Base-by-base conservation (phyloP, 2,888 invertebrate species). In the Thera obeliscata region DNA sequence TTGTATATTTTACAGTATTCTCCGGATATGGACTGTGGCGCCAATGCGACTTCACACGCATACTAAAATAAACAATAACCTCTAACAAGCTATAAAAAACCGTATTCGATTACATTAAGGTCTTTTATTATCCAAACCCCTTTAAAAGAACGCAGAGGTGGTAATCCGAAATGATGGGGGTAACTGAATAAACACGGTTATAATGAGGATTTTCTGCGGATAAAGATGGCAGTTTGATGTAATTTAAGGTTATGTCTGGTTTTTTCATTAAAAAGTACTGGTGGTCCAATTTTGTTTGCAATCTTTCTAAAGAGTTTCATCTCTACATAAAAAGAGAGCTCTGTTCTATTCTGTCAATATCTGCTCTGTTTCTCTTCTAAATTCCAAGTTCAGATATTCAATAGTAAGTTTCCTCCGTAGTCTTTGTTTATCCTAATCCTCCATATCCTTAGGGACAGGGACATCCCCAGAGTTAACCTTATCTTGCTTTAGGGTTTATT, bases 21-120 rank as follows among this genome's bases (percentile, higher is more conserved):
- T 61, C 69, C 66, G 69, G 73, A 73, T 71, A 73, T 65, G 57
- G 66, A 56, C 64, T 12, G 50, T 67, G 71, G 69, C 69, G 71
- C 70, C 67, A 62, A 54, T 73, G 59, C 7, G 64, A 36, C 66
- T 61, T 66, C 67, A 62, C 64, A 63, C 58, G 71, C 71, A 73
- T 71, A 73, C 68, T 66, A 68, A 73, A 50, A 33, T 66, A 55
- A 22, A 59, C 67, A 71, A 62, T 66, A 61, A 66, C 60, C 41
- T 41, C 33, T 3, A 49, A 58, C 57, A 59, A 56, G n/a, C 61
- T 12, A 64, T 62, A 64, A 59, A 63, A 46, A 66, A 60, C 66
- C 54, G 50, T 71, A 63, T 35, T 11, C 8, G 33, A 55, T 62
- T 33, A 58, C 11, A 56, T 61, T 61, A 72, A 60, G 52, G 62